Conservation (phyloP, 1,140 invertebrate genomes). For the Dendrolimus punctatus region DNA sequence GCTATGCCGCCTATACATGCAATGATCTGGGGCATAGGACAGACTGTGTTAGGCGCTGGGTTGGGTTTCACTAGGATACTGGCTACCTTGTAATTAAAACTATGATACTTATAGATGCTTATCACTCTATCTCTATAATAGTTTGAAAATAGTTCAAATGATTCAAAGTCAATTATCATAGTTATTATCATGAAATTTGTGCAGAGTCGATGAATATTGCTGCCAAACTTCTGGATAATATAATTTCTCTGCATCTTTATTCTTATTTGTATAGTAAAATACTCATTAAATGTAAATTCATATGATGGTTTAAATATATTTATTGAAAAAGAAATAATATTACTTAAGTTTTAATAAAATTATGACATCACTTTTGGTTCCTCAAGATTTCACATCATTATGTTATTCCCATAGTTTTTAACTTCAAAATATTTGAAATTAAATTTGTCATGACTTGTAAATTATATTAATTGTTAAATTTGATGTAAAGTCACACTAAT, state of each 20-base stretch:
- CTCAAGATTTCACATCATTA: not conserved
- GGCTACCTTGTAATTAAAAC: slow-evolving; percentile 84
- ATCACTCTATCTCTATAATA: slow-evolving; percentile 20
- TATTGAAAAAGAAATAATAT: not conserved
- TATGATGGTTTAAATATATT: not conserved
- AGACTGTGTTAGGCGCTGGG: slow-evolving; percentile 89
- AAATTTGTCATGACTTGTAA: no score
- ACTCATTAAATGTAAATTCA: slow-evolving; percentile 3
- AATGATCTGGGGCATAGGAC: slow-evolving; percentile 93
- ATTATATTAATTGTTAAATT: not conserved
- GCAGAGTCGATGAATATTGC: slow-evolving; percentile 30
- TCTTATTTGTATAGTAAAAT: slow-evolving; percentile 1
- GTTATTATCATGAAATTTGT: slow-evolving; percentile 24
- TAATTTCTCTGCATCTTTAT: not conserved
- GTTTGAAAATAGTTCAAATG: slow-evolving; percentile 24
- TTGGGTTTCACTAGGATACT: slow-evolving; percentile 94
- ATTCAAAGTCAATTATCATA: slow-evolving; percentile 58
- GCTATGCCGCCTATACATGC: slow-evolving; percentile 93
- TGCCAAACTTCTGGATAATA: slow-evolving; percentile 9
- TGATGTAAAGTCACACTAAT: not conserved
- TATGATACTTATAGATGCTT: slow-evolving; percentile 18
- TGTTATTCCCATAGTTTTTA: not conserved
- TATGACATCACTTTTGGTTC: not conserved
- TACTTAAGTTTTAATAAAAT: slow-evolving; percentile 1
- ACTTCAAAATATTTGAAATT: no score